Percentiles rank a stretch among this genome's conserved stretches.
Evolutionary conservation across 1,140 invertebrate species (phyloP).

Genomic region (Latrodectus geometricus): DNA sequence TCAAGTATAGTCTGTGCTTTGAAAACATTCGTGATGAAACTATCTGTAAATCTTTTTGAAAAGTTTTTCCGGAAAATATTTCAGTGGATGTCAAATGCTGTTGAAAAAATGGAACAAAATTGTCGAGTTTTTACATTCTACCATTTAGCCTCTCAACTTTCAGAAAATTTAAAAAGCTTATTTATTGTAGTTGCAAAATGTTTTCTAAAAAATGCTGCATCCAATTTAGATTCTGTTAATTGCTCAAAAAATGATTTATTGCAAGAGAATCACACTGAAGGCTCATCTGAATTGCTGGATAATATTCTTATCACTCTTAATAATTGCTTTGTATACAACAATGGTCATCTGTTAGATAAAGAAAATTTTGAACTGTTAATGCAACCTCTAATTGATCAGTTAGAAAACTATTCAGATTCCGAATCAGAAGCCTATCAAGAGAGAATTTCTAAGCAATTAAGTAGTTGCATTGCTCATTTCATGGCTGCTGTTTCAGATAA

Average conservation of each 20-base stretch:
- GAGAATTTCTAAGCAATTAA: constrained; percentile 76
- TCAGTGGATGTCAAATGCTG: constrained; percentile 28
- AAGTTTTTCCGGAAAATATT: constrained; percentile 82
- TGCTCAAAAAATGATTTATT: constrained; percentile 55
- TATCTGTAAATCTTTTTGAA: constrained; percentile 88
- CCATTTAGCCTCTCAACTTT: constrained; percentile 77
- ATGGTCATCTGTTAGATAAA: constrained; percentile 82
- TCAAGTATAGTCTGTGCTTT: constrained; percentile 79
- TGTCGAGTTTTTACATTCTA: constrained; percentile 81
- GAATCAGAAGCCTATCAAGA: constrained; percentile 73
- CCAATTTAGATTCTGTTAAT: constrained; percentile 73
- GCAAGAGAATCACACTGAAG: constrained; percentile 60
- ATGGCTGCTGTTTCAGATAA: constrained; percentile 85
- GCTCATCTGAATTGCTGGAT: constrained; percentile 74
- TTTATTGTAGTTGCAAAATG: constrained; percentile 90
- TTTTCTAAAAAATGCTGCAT: constrained; percentile 83
- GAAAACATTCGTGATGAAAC: constrained; percentile 82
- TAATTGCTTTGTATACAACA: constrained; percentile 85
- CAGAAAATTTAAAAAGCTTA: constrained; percentile 84
- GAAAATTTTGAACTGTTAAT: constrained; percentile 85
- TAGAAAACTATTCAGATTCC: constrained; percentile 83
- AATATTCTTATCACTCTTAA: constrained; percentile 80
- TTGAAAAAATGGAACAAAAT: neutral
- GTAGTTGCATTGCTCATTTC: constrained; percentile 84
- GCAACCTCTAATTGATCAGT: constrained; percentile 87